Evolutionary conservation across 2,888 invertebrate genomes (phyloP), one percentile per base, ranked within the genome.

Genomic region (Polydrusus tereticollis): DNA sequence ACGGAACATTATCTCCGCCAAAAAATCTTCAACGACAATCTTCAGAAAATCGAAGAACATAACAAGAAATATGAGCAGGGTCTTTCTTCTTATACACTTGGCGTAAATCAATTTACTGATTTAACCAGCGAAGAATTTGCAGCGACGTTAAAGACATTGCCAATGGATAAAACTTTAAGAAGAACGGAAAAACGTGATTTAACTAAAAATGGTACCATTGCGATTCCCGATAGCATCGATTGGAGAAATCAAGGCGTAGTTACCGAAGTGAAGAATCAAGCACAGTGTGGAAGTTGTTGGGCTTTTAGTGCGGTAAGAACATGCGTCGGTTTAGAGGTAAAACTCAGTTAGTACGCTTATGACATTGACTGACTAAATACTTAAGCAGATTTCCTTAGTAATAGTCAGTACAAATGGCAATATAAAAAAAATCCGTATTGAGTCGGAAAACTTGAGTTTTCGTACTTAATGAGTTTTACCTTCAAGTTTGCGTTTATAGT

Each of bases 171-270:
- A 23, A 4, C n/a, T 45, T 1, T 20, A 21, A 7, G 21, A 8
- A 10, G 45, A 20, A 20, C 10, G 20, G 45, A 20, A 26, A 29
- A n/a, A 45, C 10, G 6, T 7, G 45, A 60, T 26, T 43, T 14
- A 8, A 60, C 7, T 29, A 43, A 45, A 14, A 23, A 4, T 2
- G 26, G 6, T 10, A 50, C 12, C 7, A 50, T 20, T 8, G 58
- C 43, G 23, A 33, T 71, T 21, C 77, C 78, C 7, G 72, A 65
- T 10, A 43, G 33, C 18, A 59, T 80, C 23, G 78, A 79, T 41
- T 80, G 80, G 80, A 75, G 77, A 26, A 62, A 71, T n/a, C 60
- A 71, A 14, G 76, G 76, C 6, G 76, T 76, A 5, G 78, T 80
- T 12, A 78, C 78, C 0, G 59, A 21, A 29, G 77, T 80, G 7